phyloP scores from a whole-genome alignment of 2,888 invertebrate genomes.

The Germaria angustata region DNA sequence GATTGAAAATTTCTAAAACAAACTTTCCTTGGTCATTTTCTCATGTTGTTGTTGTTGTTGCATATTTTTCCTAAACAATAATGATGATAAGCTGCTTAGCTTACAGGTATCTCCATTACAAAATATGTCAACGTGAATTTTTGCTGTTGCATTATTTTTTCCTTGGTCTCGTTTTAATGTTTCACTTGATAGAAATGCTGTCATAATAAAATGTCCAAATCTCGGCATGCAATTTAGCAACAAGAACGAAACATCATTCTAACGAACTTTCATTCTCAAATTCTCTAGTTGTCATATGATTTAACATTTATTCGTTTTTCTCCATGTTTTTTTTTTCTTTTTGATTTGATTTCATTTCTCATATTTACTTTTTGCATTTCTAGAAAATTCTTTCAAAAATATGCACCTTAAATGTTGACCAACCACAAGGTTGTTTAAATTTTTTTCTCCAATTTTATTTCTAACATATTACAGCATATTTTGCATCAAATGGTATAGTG shows the following conservation, averaged over 20 bases:
- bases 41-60: too few relatives aligned
- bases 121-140: conserved; percentile 50
- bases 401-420: conserved; percentile 60
- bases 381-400: conserved; percentile 47
- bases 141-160: background rate
- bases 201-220: conserved; percentile 49
- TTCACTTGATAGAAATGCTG: conserved; percentile 31
- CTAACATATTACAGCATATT: conserved; percentile 12
- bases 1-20: background rate
- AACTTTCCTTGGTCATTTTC: background rate
- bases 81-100: conserved; percentile 19
- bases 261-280: conserved; percentile 29
- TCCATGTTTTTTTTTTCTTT: background rate
- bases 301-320: conserved; percentile 24
- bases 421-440: conserved; percentile 39
- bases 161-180: conserved; percentile 9
- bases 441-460: background rate
- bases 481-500: background rate
- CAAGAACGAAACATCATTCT: conserved; percentile 27
- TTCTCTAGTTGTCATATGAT: conserved; percentile 57
- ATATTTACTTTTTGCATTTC: conserved; percentile 33
- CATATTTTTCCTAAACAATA: background rate
- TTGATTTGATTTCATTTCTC: conserved; percentile 7
- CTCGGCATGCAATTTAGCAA: conserved; percentile 47
- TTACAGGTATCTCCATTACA: conserved; percentile 52